Conservation (phyloP, 2,113 vertebrate species). For the Lepidiolamprologus cunningtoni region DNA sequence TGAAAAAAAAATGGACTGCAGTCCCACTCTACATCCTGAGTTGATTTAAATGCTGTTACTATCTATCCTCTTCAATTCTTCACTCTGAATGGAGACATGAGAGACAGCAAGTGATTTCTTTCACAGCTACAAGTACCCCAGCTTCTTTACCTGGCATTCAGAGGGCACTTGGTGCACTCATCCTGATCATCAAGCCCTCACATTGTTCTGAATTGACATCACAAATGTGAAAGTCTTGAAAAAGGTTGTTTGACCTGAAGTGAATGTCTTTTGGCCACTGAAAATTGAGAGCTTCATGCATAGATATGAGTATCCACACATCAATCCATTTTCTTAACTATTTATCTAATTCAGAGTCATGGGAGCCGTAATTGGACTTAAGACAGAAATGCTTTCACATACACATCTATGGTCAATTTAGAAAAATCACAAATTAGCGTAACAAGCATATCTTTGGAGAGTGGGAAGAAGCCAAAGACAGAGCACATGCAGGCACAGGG, state of each 20-base stretch:
- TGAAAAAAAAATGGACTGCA: background rate
- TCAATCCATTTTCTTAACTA: background rate
- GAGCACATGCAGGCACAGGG: background rate
- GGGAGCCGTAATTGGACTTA: background rate
- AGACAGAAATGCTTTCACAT: background rate
- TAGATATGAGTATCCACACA: background rate
- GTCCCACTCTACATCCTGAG: background rate
- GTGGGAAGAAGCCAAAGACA: background rate
- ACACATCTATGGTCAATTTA: background rate
- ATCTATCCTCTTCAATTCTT: background rate
- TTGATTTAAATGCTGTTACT: background rate
- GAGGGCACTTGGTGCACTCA: background rate
- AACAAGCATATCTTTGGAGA: background rate
- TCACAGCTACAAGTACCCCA: background rate
- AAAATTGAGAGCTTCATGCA: background rate
- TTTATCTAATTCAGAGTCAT: background rate
- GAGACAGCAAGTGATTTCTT: background rate
- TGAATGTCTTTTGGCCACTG: background rate
- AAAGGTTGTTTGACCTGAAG: background rate
- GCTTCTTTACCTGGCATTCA: background rate
- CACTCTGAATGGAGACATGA: background rate
- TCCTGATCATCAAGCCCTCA: background rate
- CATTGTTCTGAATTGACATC: background rate
- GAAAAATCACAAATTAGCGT: background rate
- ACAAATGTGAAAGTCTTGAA: background rate